Evolutionary conservation across 2,888 invertebrate species (phyloP), one percentile per base, ranked within the genome.

Genomic region (Lucinisca nassula): DNA sequence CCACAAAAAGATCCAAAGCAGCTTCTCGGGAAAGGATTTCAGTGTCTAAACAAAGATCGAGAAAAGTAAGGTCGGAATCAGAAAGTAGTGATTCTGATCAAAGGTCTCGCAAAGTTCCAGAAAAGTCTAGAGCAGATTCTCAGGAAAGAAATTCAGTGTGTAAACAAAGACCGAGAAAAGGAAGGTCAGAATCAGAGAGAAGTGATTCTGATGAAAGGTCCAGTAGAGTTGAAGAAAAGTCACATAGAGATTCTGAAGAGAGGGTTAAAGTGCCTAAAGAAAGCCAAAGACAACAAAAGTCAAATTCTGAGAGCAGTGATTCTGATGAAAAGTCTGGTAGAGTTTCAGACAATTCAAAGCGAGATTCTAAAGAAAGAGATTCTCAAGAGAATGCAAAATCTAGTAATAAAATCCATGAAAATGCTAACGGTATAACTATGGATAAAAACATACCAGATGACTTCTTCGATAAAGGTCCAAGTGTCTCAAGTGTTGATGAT

Each of bases 21-120:
- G n/a, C n/a, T n/a, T n/a, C n/a, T n/a, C n/a, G n/a, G n/a, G n/a
- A n/a, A n/a, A n/a, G n/a, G n/a, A n/a, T n/a, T n/a, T n/a, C n/a
- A n/a, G n/a, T n/a, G n/a, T n/a, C n/a, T n/a, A n/a, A n/a, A n/a
- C 10, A 58, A 78, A 82, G 32, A 88, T 78, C 27, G 10, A 45
- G 30, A 61, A 55, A 37, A 73, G 58, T 27, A 72, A 81, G 55
- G 58, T 37, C 38, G 73, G 27, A 70, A 38, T 67, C 67, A 35
- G 4, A 4, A 1, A n/a, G 45, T 35, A 24, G 6, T 67, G 67
- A 67, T 10, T 67, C 35, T 24, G 58, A 58, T 58, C 1, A 1
- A 2, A 17, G 6, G 27, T 58, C 58, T 27, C 27, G 8, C n/a
- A 27, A 58, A 6, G 58, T 27, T 2, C 24, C 27, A 27, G 58